phyloP scores from a whole-genome alignment of 2,113 vertebrate species.

The Orycteropus afer region DNA sequence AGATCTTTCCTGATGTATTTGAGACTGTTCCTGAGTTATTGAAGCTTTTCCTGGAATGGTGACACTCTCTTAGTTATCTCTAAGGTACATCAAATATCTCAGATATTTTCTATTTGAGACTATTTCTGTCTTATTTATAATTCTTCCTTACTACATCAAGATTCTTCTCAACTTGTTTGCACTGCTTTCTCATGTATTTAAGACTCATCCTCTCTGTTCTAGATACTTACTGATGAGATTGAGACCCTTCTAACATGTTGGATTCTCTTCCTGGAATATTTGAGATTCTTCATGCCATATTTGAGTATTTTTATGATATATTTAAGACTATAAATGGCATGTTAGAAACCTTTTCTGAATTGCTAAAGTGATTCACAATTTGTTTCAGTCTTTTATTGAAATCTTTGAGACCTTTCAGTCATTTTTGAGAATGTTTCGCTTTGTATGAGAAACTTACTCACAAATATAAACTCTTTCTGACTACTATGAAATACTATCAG shows the following conservation, averaged over 20 bases:
- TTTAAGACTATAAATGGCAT: conserved; percentile 9
- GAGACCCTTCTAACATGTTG: conserved; percentile 3
- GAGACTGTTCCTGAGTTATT: background rate
- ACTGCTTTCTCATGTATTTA: background rate
- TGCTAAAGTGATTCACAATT: background rate
- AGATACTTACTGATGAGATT: background rate
- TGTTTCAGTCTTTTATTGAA: background rate
- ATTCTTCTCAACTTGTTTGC: conserved; percentile 8
- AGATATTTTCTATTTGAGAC: conserved; percentile 26
- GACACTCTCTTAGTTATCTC: background rate
- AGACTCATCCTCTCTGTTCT: conserved; percentile 24
- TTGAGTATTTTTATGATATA: too few species aligned
- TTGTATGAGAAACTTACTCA: background rate
- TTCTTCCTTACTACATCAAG: conserved; percentile 24
- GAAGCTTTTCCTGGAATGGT: background rate
- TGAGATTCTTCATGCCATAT: background rate
- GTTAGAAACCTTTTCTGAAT: background rate
- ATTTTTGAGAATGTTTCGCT: background rate
- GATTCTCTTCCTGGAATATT: background rate
- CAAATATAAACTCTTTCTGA: conserved; percentile 16
- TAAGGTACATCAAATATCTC: too few species aligned
- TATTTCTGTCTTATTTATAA: conserved; percentile 9
- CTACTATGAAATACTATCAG: background rate
- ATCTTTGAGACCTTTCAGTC: background rate
- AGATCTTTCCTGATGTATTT: background rate